Percentiles rank a stretch among this genome's conserved stretches.
Conservation (phyloP, 2,888 invertebrate genomes). For the Petrophora chlorosata region DNA sequence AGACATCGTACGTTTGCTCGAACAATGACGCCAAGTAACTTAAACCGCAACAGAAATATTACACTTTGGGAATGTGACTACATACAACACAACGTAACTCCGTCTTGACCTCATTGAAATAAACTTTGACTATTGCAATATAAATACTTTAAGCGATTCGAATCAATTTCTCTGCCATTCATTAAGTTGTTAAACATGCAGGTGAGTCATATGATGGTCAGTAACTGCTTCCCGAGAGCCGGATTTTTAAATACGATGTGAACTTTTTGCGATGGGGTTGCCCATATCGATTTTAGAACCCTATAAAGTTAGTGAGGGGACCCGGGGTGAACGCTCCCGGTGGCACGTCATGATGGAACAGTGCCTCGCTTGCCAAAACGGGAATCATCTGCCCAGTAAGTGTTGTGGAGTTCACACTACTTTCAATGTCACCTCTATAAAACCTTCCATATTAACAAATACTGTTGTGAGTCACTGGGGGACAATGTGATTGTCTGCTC, state of each 20-base stretch:
- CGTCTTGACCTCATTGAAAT: constrained; percentile 23
- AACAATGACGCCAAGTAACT: constrained; percentile 17
- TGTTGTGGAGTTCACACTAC: constrained; percentile 40
- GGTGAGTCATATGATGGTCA: constrained; percentile 20
- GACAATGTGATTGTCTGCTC: too few relatives aligned
- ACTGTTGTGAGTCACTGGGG: constrained; percentile 21
- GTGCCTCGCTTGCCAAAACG: constrained; percentile 66
- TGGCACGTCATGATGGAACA: constrained; percentile 49
- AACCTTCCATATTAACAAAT: constrained; percentile 36
- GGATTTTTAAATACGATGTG: constrained; percentile 4
- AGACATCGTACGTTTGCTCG: not conserved
- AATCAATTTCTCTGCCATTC: constrained; percentile 19
- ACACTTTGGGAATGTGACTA: constrained; percentile 46
- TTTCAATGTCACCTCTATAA: constrained; percentile 51
- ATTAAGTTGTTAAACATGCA: constrained; percentile 19
- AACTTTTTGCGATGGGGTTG: constrained; percentile 37
- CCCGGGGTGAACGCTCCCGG: constrained; percentile 69
- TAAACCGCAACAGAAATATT: constrained; percentile 46
- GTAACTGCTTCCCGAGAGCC: constrained; percentile 8
- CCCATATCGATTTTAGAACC: constrained; percentile 75
- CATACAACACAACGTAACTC: constrained; percentile 15
- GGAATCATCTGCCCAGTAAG: constrained; percentile 51
- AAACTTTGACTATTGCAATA: constrained; percentile 16
- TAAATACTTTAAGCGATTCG: constrained; percentile 19
- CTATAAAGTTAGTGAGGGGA: constrained; percentile 65